Evolutionary conservation across 37 sponge, comb jelly and placozoan genomes (phyloP), one percentile per base, ranked within the genome.

Genomic region (Mnemiopsis leidyi): DNA sequence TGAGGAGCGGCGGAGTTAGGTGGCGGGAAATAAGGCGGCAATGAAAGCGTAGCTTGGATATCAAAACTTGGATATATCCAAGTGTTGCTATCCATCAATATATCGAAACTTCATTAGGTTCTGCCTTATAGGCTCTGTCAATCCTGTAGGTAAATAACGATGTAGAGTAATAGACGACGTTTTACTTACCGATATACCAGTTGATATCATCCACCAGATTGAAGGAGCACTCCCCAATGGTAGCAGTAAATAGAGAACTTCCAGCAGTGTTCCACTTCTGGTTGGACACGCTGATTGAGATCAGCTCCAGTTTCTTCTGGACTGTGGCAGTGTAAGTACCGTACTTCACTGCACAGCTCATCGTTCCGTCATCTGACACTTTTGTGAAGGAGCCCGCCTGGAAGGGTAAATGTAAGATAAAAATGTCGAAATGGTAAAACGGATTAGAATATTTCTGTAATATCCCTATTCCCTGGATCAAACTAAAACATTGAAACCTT

Each of bases 161-260:
- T n/a, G n/a, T n/a, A n/a, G n/a, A n/a, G n/a, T n/a, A n/a, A n/a
- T n/a, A n/a, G n/a, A n/a, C n/a, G n/a, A n/a, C n/a, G n/a, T n/a
- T n/a, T 5, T 29, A 71, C 75, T 71, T 18, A 71, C 75, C 20
- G 75, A 71, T 71, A 71, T 71, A 71, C 75, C 75, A 71, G 75
- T n/a, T 28, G n/a, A 71, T 71, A 28, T 71, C 75, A 71, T 5
- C 75, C 3, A 29, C 30, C 25, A 71, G 5, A 18, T 71, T 28
- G n/a, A 71, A 71, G 30, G 30, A 29, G 20, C 30, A 71, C 2
- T 28, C 30, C n/a, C 75, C 20, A 25, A 71, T 28, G 26, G 75
- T 71, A 23, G 75, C 75, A 71, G 75, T 71, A 18, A 71, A 71
- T 2, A 29, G 3, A 2, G 75, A 7, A 5, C 3, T 5, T 71